Evolutionary conservation across 2,888 invertebrate species (phyloP).

Genomic region (Torymus aiolomorphi): DNA sequence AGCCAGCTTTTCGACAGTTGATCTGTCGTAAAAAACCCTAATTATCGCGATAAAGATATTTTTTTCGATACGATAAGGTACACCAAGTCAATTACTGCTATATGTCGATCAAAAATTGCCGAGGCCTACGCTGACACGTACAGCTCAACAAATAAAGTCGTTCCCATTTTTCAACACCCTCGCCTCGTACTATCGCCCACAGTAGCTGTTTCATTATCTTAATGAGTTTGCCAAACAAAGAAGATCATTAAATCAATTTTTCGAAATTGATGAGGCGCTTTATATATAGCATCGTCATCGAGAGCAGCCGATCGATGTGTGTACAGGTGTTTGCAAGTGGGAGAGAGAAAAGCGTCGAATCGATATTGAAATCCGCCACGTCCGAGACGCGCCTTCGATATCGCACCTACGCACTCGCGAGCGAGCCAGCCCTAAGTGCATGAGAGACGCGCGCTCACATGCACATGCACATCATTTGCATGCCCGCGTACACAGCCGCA

Average conservation of each 20-base stretch:
- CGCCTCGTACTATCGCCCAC: conserved; percentile 9
- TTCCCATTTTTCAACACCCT: conserved; percentile 39
- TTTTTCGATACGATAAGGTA: conserved; percentile 2
- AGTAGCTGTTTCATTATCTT: conserved; percentile 7
- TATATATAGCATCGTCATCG: not conserved
- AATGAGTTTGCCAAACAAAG: conserved; percentile 17
- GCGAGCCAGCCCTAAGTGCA: too few species aligned
- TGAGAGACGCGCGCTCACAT: too few species aligned
- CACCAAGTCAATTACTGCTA: not conserved
- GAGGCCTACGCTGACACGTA: not conserved
- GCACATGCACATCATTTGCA: too few species aligned
- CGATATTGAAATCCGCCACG: conserved; percentile 2
- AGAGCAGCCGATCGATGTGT: conserved; percentile 10
- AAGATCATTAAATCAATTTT: conserved; percentile 10
- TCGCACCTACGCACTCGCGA: too few species aligned
- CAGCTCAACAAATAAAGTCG: conserved; percentile 33
- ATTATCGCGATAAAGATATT: conserved; percentile 34
- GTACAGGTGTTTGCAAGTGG: not conserved
- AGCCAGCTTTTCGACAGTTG: not conserved
- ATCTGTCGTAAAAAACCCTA: conserved; percentile 30
- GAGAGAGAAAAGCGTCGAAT: not conserved
- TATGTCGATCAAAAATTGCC: not conserved
- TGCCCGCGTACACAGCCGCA: too few species aligned
- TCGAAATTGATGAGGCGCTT: not conserved
- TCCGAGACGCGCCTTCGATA: not conserved